Percentiles rank a stretch among this genome's conserved stretches.
These are phyloP conservation scores for Gracilinanus agilis DNA, from an alignment of 2,113 vertebrate genomes.

Conservation along the genomic window DNA sequence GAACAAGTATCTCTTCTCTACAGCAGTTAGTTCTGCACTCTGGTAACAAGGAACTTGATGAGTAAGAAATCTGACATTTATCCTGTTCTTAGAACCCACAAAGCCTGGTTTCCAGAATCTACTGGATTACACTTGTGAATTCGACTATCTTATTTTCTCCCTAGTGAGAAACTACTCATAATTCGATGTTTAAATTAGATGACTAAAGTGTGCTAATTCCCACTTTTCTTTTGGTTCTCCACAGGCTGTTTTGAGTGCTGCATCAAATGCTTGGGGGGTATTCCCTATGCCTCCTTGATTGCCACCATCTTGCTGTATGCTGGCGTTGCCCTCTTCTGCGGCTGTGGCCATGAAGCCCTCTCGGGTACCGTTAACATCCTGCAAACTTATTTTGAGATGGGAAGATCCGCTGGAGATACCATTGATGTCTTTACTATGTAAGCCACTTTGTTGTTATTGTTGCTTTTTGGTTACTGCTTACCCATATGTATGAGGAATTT, in stretches of 20 bases:
- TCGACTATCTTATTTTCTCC: not conserved
- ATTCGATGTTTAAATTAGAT: not conserved
- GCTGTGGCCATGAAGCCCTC: conserved; percentile 97
- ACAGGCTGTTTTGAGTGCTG: conserved; percentile 98
- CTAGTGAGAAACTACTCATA: not conserved
- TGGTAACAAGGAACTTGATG: not conserved
- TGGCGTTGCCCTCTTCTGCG: conserved; percentile 97
- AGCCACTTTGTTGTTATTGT: conserved; percentile 71
- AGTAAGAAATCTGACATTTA: not conserved
- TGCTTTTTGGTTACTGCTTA: not conserved
- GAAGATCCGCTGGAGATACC: conserved; percentile 92
- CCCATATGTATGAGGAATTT: rapidly evolving
- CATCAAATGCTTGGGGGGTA: conserved; percentile 98
- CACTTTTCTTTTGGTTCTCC: conserved; percentile 20
- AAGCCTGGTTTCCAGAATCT: not conserved
- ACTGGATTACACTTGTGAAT: not conserved
- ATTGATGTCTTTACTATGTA: conserved; percentile 98
- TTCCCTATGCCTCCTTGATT: conserved; percentile 96
- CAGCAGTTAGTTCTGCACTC: not conserved
- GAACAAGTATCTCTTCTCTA: not conserved
- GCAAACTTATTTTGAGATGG: conserved; percentile 98
- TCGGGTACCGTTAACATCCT: conserved; percentile 98
- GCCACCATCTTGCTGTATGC: conserved; percentile 98
- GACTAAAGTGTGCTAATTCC: not conserved
- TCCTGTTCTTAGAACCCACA: not conserved